Evolutionary conservation across 2,797 vertebrate genomes (phyloP).

Genomic region (Apodemus agrarius): DNA sequence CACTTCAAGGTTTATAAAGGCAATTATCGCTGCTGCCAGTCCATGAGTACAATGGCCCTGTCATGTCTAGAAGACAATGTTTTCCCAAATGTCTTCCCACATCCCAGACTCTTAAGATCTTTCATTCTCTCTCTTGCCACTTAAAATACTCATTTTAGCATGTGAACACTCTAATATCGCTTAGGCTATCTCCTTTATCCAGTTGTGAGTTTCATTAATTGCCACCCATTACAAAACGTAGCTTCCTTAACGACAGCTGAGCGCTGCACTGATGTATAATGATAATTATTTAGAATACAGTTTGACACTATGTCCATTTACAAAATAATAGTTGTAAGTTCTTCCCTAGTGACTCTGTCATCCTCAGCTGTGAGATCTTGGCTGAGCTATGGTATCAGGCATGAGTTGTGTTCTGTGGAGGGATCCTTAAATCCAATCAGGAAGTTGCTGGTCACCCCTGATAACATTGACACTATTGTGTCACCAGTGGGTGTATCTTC

Average conservation of each 20-base stretch:
- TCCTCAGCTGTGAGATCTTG: neutral
- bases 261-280: neutral
- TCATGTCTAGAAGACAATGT: no score
- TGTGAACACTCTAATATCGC: neutral
- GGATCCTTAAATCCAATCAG: neutral
- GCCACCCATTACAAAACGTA: neutral
- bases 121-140: neutral
- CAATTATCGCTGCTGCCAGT: neutral
- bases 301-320: neutral
- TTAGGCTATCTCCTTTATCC: neutral
- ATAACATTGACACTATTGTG: neutral
- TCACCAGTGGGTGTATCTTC: neutral
- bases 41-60: neutral
- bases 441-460: neutral
- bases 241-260: neutral
- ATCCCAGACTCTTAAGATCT: neutral
- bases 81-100: neutral
- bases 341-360: neutral
- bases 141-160: neutral
- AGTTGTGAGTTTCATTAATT: neutral
- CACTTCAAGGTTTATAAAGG: neutral
- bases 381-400: no score
- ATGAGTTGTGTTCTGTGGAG: neutral
- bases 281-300: neutral
- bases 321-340: neutral